Conservation (phyloP, 2,113 vertebrate genomes). For the Cebus imitator region DNA sequence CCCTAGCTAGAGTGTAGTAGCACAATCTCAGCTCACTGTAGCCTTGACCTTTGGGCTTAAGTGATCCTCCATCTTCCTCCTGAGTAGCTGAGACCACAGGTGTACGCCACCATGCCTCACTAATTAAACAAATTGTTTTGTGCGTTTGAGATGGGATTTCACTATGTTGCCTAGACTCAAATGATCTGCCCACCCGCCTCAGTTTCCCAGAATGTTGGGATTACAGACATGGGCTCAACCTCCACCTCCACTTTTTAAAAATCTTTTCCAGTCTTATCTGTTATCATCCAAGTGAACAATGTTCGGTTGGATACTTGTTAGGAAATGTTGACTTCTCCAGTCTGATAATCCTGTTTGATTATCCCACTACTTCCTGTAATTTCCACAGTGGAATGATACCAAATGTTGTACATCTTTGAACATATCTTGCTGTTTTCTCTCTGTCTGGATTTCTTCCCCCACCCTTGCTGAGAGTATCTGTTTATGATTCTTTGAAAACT, state of each 20-base stretch:
- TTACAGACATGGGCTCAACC: too few species aligned
- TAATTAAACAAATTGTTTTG: not conserved
- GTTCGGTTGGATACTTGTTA: not conserved
- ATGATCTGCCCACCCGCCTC: too few species aligned
- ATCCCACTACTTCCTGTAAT: not conserved
- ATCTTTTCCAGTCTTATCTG: not conserved
- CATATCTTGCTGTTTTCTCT: not conserved
- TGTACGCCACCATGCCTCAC: too few species aligned
- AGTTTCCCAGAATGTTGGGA: too few species aligned
- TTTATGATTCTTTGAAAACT: not conserved
- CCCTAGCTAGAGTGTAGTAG: too few species aligned
- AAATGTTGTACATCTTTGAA: not conserved
- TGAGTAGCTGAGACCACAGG: too few species aligned
- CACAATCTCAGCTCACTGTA: too few species aligned
- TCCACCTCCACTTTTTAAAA: not conserved
- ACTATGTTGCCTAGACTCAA: too few species aligned
- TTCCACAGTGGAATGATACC: not conserved
- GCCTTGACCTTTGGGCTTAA: too few species aligned
- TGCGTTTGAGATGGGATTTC: too few species aligned
- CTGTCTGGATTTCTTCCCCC: not conserved
- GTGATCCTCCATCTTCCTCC: too few species aligned
- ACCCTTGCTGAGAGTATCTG: not conserved
- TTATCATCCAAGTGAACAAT: not conserved
- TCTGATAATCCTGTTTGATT: not conserved
- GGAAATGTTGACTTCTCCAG: not conserved